Evolutionary conservation across 2,888 invertebrate genomes (phyloP).

Genomic region (Dolomedes plantarius): DNA sequence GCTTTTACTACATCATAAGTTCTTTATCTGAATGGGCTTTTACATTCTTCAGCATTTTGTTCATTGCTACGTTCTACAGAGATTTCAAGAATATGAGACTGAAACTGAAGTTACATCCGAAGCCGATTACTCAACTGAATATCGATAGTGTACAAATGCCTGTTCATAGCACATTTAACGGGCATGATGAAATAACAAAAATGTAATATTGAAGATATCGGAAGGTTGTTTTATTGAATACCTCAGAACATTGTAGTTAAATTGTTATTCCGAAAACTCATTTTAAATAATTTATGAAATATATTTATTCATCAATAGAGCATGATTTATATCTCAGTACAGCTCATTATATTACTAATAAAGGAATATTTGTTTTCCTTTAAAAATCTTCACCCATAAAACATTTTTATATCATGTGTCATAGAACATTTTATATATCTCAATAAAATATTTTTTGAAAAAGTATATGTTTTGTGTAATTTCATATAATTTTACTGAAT

Average conservation of each 20-base stretch:
- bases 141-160: constrained; percentile 48
- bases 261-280: not conserved
- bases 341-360: too few species aligned
- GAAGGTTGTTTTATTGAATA: not conserved
- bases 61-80: constrained; percentile 60
- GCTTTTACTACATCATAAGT: constrained; percentile 66
- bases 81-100: constrained; percentile 64
- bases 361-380: too few species aligned
- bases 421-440: too few species aligned
- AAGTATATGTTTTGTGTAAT: too few species aligned
- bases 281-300: not conserved
- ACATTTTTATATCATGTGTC: too few species aligned
- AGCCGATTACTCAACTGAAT: constrained; percentile 31
- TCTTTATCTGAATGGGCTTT: constrained; percentile 66
- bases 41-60: constrained; percentile 58
- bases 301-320: not conserved
- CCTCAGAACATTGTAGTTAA: not conserved
- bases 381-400: too few species aligned
- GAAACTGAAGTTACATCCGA: constrained; percentile 11
- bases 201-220: constrained; percentile 26
- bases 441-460: too few species aligned
- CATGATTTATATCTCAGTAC: too few species aligned
- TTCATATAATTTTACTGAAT: too few species aligned
- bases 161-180: constrained; percentile 21
- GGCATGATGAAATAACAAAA: constrained; percentile 60